These are phyloP conservation scores for Cephalopachus bancanus DNA, from an alignment of 2,797 vertebrate species.

Conservation along the genomic window DNA sequence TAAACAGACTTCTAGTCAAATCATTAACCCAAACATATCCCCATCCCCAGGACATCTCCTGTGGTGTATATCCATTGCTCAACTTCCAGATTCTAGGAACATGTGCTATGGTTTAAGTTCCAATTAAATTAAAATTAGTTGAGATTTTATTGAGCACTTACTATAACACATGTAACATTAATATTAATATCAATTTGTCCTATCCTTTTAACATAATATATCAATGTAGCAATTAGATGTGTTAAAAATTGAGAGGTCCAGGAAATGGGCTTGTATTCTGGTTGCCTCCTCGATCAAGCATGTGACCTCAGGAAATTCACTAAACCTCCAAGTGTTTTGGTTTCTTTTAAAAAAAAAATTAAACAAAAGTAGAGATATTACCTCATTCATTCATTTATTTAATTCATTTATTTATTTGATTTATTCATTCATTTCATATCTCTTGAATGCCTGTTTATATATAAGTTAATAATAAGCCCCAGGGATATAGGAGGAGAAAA, in stretches of 20 bases:
- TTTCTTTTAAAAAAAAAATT: not conserved
- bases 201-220: not conserved
- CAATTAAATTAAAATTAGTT: not conserved
- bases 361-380: not conserved
- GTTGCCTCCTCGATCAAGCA: not conserved
- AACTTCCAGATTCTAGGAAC: not conserved
- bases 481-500: not conserved
- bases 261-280: not conserved
- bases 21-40: not conserved
- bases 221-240: not conserved
- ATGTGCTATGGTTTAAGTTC: not conserved
- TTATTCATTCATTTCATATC: not conserved
- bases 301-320: not conserved
- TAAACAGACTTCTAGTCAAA: not conserved
- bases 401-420: not conserved
- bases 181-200: not conserved
- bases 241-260: not conserved
- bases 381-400: not conserved
- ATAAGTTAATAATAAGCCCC: not conserved
- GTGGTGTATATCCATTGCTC: not conserved
- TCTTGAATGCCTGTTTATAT: not conserved
- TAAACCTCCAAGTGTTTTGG: not conserved
- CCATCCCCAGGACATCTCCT: rapidly evolving
- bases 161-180: not conserved
- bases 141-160: not conserved